These are phyloP conservation scores for Escarpia spicata DNA, from an alignment of 2,888 invertebrate genomes.

Conservation along the genomic window DNA sequence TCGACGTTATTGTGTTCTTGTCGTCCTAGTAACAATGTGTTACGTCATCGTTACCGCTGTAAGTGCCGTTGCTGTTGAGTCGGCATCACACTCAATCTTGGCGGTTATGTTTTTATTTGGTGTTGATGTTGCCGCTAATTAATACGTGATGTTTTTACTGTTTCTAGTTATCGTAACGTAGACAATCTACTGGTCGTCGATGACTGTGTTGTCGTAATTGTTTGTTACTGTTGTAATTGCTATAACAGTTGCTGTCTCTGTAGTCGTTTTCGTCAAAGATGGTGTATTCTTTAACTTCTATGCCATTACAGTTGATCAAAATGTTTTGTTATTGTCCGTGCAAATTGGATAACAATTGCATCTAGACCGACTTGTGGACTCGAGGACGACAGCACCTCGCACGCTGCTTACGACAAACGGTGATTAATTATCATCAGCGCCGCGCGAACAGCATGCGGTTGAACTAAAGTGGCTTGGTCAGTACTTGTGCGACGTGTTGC, in stretches of 20 bases:
- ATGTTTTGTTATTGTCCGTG: neutral
- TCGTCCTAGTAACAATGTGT: too few relatives aligned
- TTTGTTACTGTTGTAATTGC: neutral
- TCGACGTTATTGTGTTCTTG: too few relatives aligned
- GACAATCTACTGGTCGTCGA: too few relatives aligned
- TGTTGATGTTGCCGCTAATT: too few relatives aligned
- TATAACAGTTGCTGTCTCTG: neutral
- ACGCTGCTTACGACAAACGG: neutral
- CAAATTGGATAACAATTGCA: neutral
- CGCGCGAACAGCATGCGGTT: neutral
- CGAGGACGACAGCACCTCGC: neutral
- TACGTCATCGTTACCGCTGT: too few relatives aligned
- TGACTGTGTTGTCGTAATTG: neutral
- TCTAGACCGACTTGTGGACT: neutral
- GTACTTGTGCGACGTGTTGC: neutral
- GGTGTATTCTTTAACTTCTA: neutral
- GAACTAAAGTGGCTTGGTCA: neutral
- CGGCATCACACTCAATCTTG: too few relatives aligned
- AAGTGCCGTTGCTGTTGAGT: too few relatives aligned
- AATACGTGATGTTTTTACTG: too few relatives aligned
- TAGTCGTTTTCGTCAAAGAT: neutral
- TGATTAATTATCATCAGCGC: slow-evolving; percentile 16
- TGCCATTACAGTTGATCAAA: neutral
- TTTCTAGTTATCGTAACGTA: too few relatives aligned
- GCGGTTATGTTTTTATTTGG: too few relatives aligned